Evolutionary conservation across 2,797 vertebrate species (phyloP).

Genomic region (Sciaenops ocellatus): DNA sequence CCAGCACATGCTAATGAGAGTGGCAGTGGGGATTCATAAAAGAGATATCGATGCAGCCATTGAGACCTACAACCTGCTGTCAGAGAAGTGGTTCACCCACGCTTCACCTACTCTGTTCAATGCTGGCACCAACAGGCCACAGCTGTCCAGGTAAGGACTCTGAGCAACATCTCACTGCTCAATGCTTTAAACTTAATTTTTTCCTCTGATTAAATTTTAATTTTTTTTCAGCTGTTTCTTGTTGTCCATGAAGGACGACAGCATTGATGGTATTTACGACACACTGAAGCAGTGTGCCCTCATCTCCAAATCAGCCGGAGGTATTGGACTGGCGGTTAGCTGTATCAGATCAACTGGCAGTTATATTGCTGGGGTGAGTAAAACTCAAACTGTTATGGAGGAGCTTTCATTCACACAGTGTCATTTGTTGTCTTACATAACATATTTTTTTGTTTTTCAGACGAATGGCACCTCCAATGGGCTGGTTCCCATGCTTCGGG

Average conservation of each 20-base stretch:
- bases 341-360: slow-evolving; percentile 96
- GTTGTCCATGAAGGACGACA: slow-evolving; percentile 96
- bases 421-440: background rate
- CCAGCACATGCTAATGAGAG: slow-evolving; percentile 98
- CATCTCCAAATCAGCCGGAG: slow-evolving; percentile 98
- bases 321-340: slow-evolving; percentile 95
- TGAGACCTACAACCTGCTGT: slow-evolving; percentile 96
- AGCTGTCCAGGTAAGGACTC: slow-evolving; percentile 88
- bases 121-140: slow-evolving; percentile 94
- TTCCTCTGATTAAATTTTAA: background rate
- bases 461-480: slow-evolving; percentile 97
- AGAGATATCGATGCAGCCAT: slow-evolving; percentile 91
- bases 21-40: slow-evolving; percentile 94
- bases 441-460: slow-evolving; percentile 53
- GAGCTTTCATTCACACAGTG: background rate
- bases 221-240: slow-evolving; percentile 89
- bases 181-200: background rate
- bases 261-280: slow-evolving; percentile 96
- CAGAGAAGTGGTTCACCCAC: slow-evolving; percentile 97
- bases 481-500: slow-evolving; percentile 96
- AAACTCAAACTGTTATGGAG: background rate
- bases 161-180: background rate
- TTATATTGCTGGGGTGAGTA: slow-evolving; percentile 92
- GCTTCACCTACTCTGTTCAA: slow-evolving; percentile 98
- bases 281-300: slow-evolving; percentile 96